Conservation (phyloP, 92 coral and sea anemone genomes). For the Actinostola sp. region DNA sequence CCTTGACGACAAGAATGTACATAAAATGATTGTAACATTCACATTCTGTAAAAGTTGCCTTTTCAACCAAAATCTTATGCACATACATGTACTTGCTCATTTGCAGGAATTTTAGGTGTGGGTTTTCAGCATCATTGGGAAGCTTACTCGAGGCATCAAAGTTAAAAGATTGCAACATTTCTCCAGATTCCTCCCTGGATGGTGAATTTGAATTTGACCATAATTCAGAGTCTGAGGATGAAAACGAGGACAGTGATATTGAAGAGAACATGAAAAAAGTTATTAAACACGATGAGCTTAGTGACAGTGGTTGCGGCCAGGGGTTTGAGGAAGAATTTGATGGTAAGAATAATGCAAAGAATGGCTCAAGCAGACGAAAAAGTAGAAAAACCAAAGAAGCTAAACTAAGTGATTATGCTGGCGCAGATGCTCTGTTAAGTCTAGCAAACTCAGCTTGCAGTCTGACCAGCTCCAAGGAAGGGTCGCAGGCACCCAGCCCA, state of each 20-base stretch:
- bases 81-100: not conserved
- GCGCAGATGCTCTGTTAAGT: slow-evolving; percentile 94
- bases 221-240: slow-evolving; percentile 88
- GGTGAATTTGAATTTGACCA: slow-evolving; percentile 98
- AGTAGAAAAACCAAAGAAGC: slow-evolving; percentile 64
- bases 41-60: no score
- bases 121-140: slow-evolving; percentile 72
- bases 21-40: no score
- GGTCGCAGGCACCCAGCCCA: slow-evolving; percentile 55
- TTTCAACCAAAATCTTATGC: no score
- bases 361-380: slow-evolving; percentile 35
- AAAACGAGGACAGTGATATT: slow-evolving; percentile 82
- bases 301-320: slow-evolving; percentile 98
- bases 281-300: slow-evolving; percentile 78
- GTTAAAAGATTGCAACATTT: slow-evolving; percentile 62
- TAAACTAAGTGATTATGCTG: slow-evolving; percentile 86
- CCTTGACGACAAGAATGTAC: no score
- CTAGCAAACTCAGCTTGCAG: slow-evolving; percentile 92
- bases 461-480: slow-evolving; percentile 39
- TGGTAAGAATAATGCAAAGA: slow-evolving; percentile 34
- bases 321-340: slow-evolving; percentile 71
- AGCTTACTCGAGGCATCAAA: slow-evolving; percentile 52
- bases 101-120: slow-evolving; percentile 6
- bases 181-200: slow-evolving; percentile 93
- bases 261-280: slow-evolving; percentile 89